Evolutionary conservation across 2,797 vertebrate genomes (phyloP).

Genomic region (Enteromius paludinosus): DNA sequence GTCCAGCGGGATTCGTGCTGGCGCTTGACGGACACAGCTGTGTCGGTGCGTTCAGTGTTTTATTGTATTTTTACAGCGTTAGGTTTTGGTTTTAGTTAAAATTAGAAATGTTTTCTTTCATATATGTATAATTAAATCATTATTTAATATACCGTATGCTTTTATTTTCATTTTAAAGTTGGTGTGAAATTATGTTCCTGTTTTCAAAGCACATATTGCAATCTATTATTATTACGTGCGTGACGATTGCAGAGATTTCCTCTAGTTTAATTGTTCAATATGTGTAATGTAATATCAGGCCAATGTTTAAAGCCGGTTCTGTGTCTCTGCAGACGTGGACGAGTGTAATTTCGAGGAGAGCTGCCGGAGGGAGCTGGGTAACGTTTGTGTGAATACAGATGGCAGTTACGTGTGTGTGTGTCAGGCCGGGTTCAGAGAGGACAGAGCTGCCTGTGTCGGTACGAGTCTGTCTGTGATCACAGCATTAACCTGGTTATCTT

Average conservation of each 20-base stretch:
- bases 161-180: too few relatives aligned
- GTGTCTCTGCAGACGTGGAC: slow-evolving; percentile 75
- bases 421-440: slow-evolving; percentile 76
- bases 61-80: too few relatives aligned
- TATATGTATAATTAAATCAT: too few relatives aligned
- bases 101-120: too few relatives aligned
- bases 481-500: slow-evolving; percentile 8
- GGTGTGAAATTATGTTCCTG: too few relatives aligned
- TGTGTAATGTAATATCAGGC: not conserved
- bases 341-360: slow-evolving; percentile 81
- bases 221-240: too few relatives aligned
- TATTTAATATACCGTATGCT: too few relatives aligned
- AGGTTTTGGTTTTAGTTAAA: too few relatives aligned
- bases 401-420: slow-evolving; percentile 82
- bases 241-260: not conserved
- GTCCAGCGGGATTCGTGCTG: slow-evolving; percentile 73
- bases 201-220: too few relatives aligned
- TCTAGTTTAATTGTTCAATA: not conserved
- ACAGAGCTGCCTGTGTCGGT: slow-evolving; percentile 75
- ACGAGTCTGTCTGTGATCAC: slow-evolving; percentile 3
- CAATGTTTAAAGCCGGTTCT: not conserved
- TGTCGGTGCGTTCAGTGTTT: slow-evolving; percentile 78
- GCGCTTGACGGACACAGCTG: slow-evolving; percentile 73
- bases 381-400: slow-evolving; percentile 79
- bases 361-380: slow-evolving; percentile 79